phyloP scores from a whole-genome alignment of 2,888 invertebrate genomes.

The Limnephilus marmoratus region DNA sequence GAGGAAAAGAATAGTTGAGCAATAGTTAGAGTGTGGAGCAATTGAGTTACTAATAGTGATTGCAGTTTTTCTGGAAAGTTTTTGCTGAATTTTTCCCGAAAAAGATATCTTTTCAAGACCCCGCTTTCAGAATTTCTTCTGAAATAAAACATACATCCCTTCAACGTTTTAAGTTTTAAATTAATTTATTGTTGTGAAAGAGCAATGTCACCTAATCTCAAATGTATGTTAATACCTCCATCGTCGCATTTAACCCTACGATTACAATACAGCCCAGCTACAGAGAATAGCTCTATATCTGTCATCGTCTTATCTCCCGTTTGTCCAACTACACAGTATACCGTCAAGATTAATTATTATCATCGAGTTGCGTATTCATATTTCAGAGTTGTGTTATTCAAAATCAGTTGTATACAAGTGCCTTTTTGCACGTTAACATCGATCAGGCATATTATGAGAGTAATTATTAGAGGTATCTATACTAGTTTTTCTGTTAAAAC shows the following conservation, averaged over 20 bases:
- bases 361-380: neutral
- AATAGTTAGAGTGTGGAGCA: too few species aligned
- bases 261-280: neutral
- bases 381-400: neutral
- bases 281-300: neutral
- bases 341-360: constrained; percentile 22
- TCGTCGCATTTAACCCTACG: neutral
- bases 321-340: neutral
- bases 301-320: neutral
- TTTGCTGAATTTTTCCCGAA: too few species aligned
- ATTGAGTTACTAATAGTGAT: too few species aligned
- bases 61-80: too few species aligned
- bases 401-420: neutral
- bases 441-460: neutral
- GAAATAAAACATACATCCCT: too few species aligned
- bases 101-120: too few species aligned
- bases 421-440: neutral
- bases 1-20: too few species aligned
- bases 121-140: too few species aligned
- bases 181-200: neutral
- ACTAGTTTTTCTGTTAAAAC: too few species aligned
- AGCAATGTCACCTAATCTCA: neutral
- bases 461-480: too few species aligned
- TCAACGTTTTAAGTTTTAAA: neutral
- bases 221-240: neutral